A percentile compares a stretch with the other conserved stretches of the same genome.
Evolutionary conservation across 2,113 vertebrate species (phyloP).

Genomic region (Takifugu bimaculatus): DNA sequence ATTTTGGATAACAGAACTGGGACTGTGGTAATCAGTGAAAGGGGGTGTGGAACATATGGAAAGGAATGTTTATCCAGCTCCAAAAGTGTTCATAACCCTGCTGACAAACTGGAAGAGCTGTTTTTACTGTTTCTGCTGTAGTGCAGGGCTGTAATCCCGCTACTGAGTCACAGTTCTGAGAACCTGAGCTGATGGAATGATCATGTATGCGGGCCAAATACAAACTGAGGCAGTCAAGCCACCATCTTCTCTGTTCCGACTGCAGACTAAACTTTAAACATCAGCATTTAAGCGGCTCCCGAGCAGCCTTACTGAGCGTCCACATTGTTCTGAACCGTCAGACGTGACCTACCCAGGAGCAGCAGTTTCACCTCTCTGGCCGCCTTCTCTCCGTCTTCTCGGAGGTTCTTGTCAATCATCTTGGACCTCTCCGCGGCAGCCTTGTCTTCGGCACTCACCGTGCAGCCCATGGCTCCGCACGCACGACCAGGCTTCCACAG

Average conservation of each 20-base stretch:
- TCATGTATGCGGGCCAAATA: slow-evolving; percentile 28
- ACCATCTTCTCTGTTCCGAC: background rate
- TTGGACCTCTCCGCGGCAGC: slow-evolving; percentile 92
- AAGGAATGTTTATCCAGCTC: too few species aligned
- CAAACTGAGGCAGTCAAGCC: background rate
- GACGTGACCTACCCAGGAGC: slow-evolving; percentile 79
- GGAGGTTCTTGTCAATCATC: slow-evolving; percentile 95
- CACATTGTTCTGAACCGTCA: background rate
- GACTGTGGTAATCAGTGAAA: too few species aligned
- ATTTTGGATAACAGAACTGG: too few species aligned
- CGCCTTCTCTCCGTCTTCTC: slow-evolving; percentile 93
- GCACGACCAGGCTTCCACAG: slow-evolving; percentile 34
- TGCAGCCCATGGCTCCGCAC: slow-evolving; percentile 86
- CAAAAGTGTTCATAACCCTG: background rate
- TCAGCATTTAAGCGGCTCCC: too few species aligned
- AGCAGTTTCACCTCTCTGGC: slow-evolving; percentile 93
- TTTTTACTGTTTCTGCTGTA: background rate
- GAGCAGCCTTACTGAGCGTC: background rate
- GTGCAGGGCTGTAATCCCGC: slow-evolving; percentile 14
- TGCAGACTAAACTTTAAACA: too few species aligned
- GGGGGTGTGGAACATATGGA: too few species aligned
- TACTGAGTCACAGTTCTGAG: slow-evolving; percentile 35
- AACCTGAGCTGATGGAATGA: slow-evolving; percentile 18
- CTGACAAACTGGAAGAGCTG: background rate
- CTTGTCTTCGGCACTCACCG: slow-evolving; percentile 93